Conservation (phyloP, 2,113 vertebrate species). For the Orycteropus afer region DNA sequence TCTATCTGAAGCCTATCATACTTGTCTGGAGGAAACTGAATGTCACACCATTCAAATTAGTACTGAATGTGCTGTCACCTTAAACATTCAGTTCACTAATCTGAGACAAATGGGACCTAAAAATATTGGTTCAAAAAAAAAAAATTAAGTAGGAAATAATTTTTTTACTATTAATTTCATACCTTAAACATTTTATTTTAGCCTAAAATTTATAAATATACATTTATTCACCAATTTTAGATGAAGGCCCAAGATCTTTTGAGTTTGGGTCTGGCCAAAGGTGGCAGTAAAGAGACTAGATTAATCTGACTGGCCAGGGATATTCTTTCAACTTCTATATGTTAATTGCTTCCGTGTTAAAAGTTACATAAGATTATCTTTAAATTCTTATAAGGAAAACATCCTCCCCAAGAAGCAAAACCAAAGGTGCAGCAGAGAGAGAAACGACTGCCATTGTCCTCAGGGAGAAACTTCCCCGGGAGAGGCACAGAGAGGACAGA, state of each 20-base stretch:
- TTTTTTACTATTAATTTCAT: constrained; percentile 21
- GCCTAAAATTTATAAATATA: background rate
- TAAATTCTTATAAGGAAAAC: constrained; percentile 18
- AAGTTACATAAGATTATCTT: background rate
- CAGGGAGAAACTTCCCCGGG: background rate
- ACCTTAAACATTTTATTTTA: constrained; percentile 31
- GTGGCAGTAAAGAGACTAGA: background rate
- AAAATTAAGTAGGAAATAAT: background rate
- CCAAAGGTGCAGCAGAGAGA: background rate
- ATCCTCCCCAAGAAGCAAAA: background rate
- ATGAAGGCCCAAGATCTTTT: background rate
- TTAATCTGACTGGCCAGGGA: background rate
- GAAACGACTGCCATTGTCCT: background rate
- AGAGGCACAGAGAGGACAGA: background rate
- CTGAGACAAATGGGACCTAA: background rate
- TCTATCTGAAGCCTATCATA: background rate
- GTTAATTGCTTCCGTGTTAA: background rate
- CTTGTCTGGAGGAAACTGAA: constrained; percentile 9
- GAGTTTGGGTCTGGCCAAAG: background rate
- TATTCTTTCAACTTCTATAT: background rate
- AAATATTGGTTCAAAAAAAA: background rate
- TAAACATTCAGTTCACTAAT: background rate
- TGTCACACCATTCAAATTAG: background rate
- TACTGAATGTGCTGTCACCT: background rate
- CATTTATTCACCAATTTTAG: background rate